These are phyloP conservation scores for Takifugu rubripes DNA, from an alignment of 2,797 vertebrate genomes.

Conservation along the genomic window DNA sequence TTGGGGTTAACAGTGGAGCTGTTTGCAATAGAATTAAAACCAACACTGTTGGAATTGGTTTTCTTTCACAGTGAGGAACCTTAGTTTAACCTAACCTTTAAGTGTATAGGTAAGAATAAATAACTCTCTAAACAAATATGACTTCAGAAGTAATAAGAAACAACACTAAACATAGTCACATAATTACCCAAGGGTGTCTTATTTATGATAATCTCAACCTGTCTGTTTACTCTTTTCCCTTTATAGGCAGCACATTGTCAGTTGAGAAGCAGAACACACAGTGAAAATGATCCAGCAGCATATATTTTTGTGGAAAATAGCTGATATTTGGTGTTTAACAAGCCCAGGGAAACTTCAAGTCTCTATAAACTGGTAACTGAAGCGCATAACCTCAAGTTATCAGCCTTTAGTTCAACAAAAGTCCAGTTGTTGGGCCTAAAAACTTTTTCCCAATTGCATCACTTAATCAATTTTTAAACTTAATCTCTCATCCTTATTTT, in stretches of 20 bases:
- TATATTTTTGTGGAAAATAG: conserved; percentile 8
- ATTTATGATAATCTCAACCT: conserved; percentile 13
- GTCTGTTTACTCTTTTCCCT: conserved; percentile 22
- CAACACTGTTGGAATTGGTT: conserved; percentile 4
- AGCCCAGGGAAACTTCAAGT: conserved; percentile 2
- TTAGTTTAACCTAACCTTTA: too few relatives aligned
- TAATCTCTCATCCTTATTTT: too few relatives aligned
- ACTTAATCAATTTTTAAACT: too few relatives aligned
- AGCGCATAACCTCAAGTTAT: too few relatives aligned
- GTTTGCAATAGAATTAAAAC: conserved; percentile 27
- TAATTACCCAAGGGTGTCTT: conserved; percentile 2
- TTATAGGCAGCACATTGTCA: conserved; percentile 7
- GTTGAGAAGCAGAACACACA: conserved; percentile 11
- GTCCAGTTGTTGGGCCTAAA: too few relatives aligned
- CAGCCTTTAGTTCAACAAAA: too few relatives aligned
- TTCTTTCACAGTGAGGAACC: not conserved
- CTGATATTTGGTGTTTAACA: conserved; percentile 8
- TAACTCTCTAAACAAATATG: conserved; percentile 5
- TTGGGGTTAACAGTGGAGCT: conserved; percentile 38
- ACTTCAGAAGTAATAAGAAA: conserved; percentile 1
- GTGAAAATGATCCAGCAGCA: conserved; percentile 21
- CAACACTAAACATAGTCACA: conserved; percentile 1
- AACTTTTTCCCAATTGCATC: too few relatives aligned
- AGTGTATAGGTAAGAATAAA: not conserved
- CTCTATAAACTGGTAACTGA: not conserved